Conservation (phyloP, 2,797 vertebrate species). For the Potorous gilbertii region DNA sequence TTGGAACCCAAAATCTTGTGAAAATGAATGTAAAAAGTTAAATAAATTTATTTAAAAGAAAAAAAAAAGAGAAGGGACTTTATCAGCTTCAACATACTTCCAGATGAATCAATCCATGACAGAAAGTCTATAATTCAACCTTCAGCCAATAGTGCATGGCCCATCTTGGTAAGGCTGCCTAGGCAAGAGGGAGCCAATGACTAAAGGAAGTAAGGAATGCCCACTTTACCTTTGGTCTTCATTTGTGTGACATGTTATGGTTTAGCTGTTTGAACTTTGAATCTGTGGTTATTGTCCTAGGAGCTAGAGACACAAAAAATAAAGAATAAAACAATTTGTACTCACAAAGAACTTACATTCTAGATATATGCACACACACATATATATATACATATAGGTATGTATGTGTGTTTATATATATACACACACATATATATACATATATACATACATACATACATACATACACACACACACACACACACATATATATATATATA, state of each 20-base stretch:
- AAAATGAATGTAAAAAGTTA: no score
- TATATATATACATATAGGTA: neutral
- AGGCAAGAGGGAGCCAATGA: neutral
- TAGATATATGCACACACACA: neutral
- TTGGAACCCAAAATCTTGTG: no score
- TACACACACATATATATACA: no score
- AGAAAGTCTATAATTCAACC: neutral
- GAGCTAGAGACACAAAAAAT: neutral
- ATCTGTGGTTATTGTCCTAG: conserved; percentile 1
- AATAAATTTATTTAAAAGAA: no score
- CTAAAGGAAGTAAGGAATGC: neutral
- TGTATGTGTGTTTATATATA: no score
- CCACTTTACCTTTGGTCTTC: neutral
- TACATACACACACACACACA: no score
- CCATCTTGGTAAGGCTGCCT: conserved; percentile 1
- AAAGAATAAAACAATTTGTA: neutral
- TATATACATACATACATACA: no score
- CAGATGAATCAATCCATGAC: neutral
- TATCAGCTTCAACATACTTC: neutral
- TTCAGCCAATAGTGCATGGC: neutral
- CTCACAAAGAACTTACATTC: neutral
- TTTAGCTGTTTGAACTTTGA: conserved; percentile 19
- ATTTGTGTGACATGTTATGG: neutral
- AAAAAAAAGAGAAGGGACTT: no score
- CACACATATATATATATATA: neutral